phyloP scores from a whole-genome alignment of 37 sponge, comb jelly and placozoan genomes.

The Beroe forskalii region DNA sequence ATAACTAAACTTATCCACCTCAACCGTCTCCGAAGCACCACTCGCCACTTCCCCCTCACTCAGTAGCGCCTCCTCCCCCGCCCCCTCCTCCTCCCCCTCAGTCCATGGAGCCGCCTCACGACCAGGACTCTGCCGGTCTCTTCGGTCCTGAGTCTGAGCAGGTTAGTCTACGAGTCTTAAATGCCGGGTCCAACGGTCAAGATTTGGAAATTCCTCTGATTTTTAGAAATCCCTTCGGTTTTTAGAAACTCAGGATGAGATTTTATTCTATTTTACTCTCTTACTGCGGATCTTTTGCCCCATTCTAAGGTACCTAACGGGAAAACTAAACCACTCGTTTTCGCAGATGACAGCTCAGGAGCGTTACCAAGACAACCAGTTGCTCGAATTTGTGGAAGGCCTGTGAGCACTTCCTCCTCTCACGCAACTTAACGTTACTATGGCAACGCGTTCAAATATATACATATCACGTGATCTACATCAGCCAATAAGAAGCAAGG shows the following conservation, averaged over 20 bases:
- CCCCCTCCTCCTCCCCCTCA: neutral
- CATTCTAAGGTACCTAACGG: too few relatives aligned
- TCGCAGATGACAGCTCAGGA: conserved; percentile 11
- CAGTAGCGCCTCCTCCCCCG: neutral
- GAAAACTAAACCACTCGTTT: too few relatives aligned
- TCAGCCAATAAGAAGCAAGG: too few relatives aligned
- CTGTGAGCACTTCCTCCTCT: too few relatives aligned
- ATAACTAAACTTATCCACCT: neutral
- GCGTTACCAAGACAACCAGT: neutral
- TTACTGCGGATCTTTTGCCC: too few relatives aligned
- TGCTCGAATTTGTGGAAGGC: conserved; percentile 47
- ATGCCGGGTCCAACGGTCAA: too few relatives aligned
- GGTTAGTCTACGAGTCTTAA: neutral
- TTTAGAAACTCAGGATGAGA: too few relatives aligned
- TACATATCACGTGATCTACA: too few relatives aligned
- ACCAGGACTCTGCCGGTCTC: neutral
- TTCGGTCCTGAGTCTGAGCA: neutral
- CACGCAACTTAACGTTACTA: too few relatives aligned
- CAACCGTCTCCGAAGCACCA: conserved; percentile 47
- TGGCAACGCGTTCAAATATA: too few relatives aligned
- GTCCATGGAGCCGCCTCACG: neutral
- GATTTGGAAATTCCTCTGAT: too few relatives aligned
- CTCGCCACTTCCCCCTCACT: conserved; percentile 43
- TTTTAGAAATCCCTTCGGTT: too few relatives aligned
- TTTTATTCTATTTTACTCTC: neutral